Conservation (phyloP, 1,140 invertebrate genomes). For the Orius insidiosus region DNA sequence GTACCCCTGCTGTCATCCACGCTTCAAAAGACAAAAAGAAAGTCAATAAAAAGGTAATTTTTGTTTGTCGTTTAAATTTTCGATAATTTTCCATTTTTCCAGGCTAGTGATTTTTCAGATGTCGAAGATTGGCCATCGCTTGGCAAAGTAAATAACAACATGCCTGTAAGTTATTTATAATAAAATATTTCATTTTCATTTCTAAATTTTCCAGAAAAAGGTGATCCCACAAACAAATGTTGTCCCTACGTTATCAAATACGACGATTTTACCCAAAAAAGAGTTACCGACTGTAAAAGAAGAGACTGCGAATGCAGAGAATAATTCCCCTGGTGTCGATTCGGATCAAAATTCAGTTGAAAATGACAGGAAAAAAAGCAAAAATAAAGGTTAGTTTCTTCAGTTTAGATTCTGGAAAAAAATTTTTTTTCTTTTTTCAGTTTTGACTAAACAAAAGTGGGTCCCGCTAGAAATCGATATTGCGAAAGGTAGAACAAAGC, state of each 20-base stretch:
- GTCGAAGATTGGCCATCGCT: constrained; percentile 63
- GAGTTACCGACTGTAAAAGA: no score
- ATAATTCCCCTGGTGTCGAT: no score
- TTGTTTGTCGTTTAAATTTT: no score
- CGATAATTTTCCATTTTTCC: no score
- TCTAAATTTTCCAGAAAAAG: not conserved
- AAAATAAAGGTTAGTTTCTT: not conserved
- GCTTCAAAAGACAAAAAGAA: constrained; percentile 39
- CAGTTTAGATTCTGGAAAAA: no score
- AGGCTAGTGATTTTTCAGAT: constrained; percentile 54
- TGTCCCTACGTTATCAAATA: no score
- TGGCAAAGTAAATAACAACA: constrained; percentile 28
- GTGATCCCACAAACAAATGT: no score
- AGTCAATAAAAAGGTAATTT: constrained; percentile 41
- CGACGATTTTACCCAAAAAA: no score
- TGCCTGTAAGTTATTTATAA: not conserved
- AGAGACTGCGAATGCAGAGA: no score
- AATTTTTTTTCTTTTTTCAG: constrained; percentile 5
- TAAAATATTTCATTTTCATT: constrained; percentile 1
- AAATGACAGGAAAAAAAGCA: not conserved
- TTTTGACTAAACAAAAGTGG: constrained; percentile 49
- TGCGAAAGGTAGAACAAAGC: constrained; percentile 29
- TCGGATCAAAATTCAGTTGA: not conserved
- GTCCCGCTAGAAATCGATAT: constrained; percentile 53
- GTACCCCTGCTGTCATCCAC: constrained; percentile 31